phyloP scores from a whole-genome alignment of 1,140 invertebrate species.

The Ridgeia piscesae region DNA sequence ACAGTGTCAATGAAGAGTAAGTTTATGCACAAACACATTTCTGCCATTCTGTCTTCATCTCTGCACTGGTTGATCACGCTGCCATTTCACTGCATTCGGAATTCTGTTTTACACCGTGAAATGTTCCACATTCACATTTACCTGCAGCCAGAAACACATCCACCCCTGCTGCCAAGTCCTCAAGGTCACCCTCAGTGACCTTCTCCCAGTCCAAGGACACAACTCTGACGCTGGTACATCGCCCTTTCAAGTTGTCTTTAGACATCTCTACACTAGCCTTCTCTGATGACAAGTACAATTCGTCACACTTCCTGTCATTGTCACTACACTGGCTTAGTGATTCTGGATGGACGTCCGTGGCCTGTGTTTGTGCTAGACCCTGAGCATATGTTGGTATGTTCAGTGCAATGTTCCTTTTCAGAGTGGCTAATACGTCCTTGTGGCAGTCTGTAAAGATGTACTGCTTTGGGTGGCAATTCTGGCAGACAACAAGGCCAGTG shows the following conservation, averaged over 20 bases:
- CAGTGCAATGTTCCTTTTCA: constrained; percentile 1
- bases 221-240: background rate
- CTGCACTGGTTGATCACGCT: background rate
- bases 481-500: constrained; percentile 7
- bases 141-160: constrained; percentile 13
- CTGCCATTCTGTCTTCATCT: too few relatives aligned
- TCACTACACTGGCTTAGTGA: background rate
- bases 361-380: background rate
- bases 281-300: background rate
- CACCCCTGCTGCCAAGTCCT: background rate
- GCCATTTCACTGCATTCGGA: background rate
- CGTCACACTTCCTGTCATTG: background rate
- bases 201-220: constrained; percentile 13
- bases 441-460: constrained; percentile 16
- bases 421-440: background rate
- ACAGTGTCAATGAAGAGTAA: background rate
- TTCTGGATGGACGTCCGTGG: background rate
- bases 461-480: background rate
- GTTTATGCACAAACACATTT: background rate
- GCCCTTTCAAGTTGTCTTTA: background rate
- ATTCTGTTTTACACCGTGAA: background rate
- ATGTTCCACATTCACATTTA: background rate
- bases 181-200: background rate
- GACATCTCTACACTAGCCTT: background rate
- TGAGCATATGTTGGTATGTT: background rate